A percentile compares a stretch with the other conserved stretches of the same genome.
These are phyloP conservation scores for Chionomys nivalis DNA, from an alignment of 2,113 vertebrate genomes.

Conservation along the genomic window DNA sequence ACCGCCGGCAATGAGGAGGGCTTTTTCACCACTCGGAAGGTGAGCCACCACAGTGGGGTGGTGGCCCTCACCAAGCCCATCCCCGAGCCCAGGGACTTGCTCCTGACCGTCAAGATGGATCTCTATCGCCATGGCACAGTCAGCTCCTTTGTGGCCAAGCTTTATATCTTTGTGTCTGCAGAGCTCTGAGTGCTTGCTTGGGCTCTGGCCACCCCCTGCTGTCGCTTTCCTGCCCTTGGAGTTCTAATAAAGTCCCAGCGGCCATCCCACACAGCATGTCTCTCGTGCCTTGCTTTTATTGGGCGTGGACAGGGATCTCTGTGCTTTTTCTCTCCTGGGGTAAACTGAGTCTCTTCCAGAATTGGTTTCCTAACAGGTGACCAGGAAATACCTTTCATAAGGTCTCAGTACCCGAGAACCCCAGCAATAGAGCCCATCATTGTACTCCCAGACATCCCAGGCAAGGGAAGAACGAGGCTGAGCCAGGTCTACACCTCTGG, in stretches of 20 bases:
- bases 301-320: background rate
- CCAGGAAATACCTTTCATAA: fast-evolving
- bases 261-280: constrained; percentile 69
- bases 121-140: constrained; percentile 90
- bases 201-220: constrained; percentile 43
- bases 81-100: constrained; percentile 92
- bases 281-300: constrained; percentile 70
- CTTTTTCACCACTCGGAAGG: constrained; percentile 91
- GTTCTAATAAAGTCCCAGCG: constrained; percentile 84
- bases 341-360: background rate
- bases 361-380: background rate
- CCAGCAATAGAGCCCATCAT: background rate
- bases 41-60: constrained; percentile 90
- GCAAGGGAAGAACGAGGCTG: background rate
- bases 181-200: constrained; percentile 87
- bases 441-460: fast-evolving
- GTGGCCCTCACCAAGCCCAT: constrained; percentile 92
- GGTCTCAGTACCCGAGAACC: background rate
- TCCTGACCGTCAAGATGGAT: constrained; percentile 93
- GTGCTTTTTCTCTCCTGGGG: background rate
- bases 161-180: constrained; percentile 94
- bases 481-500: fast-evolving
- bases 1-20: constrained; percentile 93
- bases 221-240: constrained; percentile 18
- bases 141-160: constrained; percentile 93